Evolutionary conservation across 2,797 vertebrate species (phyloP).

Genomic region (Acrossocheilus fasciatus): DNA sequence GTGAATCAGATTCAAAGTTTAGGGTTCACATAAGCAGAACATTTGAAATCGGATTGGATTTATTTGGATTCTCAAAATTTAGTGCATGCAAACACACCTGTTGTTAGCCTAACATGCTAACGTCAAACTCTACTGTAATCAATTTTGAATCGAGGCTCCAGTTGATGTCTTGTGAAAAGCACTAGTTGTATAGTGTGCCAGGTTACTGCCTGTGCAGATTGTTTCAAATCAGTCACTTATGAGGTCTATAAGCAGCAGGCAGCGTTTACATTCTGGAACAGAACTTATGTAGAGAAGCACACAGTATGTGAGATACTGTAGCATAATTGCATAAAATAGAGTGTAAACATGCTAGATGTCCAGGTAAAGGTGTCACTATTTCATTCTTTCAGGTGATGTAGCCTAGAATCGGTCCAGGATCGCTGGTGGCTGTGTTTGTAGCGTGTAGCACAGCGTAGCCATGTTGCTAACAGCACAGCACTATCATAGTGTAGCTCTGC

Average conservation of each 20-base stretch:
- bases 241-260: not conserved
- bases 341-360: not conserved
- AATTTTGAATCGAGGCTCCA: not conserved
- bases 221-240: not conserved
- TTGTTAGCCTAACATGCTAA: not conserved
- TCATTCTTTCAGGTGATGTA: not conserved
- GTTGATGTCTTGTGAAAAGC: not conserved
- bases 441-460: conserved; percentile 32
- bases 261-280: not conserved
- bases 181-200: not conserved
- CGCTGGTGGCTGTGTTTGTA: conserved; percentile 25
- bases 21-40: not conserved
- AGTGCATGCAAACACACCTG: not conserved
- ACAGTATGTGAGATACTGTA: not conserved
- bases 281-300: not conserved
- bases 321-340: not conserved
- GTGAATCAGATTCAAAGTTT: not conserved
- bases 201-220: not conserved
- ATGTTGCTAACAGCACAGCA: conserved; percentile 53
- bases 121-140: not conserved
- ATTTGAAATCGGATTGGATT: not conserved
- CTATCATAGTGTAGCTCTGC: conserved; percentile 47
- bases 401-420: conserved; percentile 17
- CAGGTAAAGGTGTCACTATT: not conserved
- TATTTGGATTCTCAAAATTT: not conserved